phyloP scores from a whole-genome alignment of 2,888 invertebrate genomes.

The Andrena chrysosceles region DNA sequence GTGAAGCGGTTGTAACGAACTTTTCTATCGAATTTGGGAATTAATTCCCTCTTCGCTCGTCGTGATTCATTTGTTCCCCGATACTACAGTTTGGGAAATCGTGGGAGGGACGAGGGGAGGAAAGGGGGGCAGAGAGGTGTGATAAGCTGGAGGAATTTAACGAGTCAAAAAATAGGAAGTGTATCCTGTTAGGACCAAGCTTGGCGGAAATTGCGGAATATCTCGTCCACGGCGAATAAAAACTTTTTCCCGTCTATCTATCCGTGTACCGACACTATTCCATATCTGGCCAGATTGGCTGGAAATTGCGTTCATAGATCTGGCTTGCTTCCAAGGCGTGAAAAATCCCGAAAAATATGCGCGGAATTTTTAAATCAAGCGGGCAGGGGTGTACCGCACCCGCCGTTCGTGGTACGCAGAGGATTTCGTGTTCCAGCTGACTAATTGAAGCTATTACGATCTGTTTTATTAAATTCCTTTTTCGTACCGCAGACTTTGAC shows the following conservation, averaged over 20 bases:
- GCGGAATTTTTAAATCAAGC: conserved; percentile 4
- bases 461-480: neutral
- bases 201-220: neutral
- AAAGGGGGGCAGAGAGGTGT: neutral
- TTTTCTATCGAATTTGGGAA: conserved; percentile 43
- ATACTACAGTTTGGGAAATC: neutral
- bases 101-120: no score
- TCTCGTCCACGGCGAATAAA: neutral
- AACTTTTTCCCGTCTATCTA: neutral
- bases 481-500: neutral
- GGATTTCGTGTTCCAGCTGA: neutral
- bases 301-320: conserved; percentile 7
- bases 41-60: conserved; percentile 37
- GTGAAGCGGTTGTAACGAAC: conserved; percentile 42
- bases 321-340: neutral
- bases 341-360: conserved; percentile 1
- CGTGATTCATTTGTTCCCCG: conserved; percentile 21
- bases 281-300: neutral
- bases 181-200: neutral
- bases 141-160: neutral
- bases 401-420: neutral
- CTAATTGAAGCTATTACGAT: neutral
- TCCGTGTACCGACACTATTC: neutral
- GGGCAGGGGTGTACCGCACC: neutral
- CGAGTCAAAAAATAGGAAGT: neutral